Conservation (phyloP, 2,797 vertebrate species). For the Brotula barbata region DNA sequence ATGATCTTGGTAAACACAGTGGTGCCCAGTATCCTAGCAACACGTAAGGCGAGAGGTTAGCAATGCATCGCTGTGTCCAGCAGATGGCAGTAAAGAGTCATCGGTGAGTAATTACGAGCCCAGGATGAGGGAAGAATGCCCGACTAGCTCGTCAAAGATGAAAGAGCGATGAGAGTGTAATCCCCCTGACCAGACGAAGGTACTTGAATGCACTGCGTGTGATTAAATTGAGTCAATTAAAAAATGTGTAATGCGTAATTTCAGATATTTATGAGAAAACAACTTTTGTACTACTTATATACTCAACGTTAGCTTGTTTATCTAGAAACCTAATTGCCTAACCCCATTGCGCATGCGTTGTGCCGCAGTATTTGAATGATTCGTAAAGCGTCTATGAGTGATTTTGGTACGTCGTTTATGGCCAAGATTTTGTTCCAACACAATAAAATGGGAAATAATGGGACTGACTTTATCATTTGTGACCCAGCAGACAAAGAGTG, state of each 20-base stretch:
- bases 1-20: constrained; percentile 14
- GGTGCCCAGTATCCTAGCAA: constrained; percentile 66
- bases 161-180: constrained; percentile 13
- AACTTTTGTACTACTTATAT: fast-evolving
- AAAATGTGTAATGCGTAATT: not conserved
- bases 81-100: constrained; percentile 25
- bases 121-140: too few relatives aligned
- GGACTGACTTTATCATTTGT: fast-evolving
- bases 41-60: not conserved
- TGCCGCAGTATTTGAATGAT: not conserved
- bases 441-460: not conserved
- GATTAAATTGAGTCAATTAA: too few relatives aligned
- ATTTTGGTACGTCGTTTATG: too few relatives aligned
- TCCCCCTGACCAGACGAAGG: fast-evolving
- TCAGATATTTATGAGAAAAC: fast-evolving
- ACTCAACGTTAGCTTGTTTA: not conserved
- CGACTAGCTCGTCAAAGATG: too few relatives aligned
- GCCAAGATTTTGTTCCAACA: not conserved
- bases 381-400: too few relatives aligned
- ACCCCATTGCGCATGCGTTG: constrained; percentile 10
- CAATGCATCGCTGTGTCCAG: constrained; percentile 37
- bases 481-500: fast-evolving
- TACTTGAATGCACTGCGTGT: not conserved
- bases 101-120: too few relatives aligned
- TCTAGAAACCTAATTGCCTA: not conserved